Conservation (phyloP, 2,888 invertebrate genomes). For the Oeneis ivallda region DNA sequence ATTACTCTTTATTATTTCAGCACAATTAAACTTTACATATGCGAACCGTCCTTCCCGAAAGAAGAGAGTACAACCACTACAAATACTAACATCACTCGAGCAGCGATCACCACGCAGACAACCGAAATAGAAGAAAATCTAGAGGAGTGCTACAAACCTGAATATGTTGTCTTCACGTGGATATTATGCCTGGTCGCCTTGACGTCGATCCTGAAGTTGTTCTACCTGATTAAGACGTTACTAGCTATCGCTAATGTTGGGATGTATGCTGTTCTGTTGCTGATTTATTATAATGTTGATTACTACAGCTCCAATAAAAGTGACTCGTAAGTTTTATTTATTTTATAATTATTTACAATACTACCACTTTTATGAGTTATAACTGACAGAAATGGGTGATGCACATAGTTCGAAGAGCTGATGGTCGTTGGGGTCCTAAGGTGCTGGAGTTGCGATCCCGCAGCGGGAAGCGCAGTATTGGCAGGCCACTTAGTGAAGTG, state of each 20-base stretch:
- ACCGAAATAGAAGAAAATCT: not conserved
- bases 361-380: too few relatives aligned
- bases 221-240: conserved; percentile 91
- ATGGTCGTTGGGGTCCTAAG: too few relatives aligned
- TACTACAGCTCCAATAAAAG: conserved; percentile 59
- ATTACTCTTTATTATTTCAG: conserved; percentile 49
- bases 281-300: conserved; percentile 80
- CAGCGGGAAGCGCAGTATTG: too few relatives aligned
- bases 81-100: conserved; percentile 3
- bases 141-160: conserved; percentile 84
- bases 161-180: conserved; percentile 97
- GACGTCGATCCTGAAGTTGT: conserved; percentile 94
- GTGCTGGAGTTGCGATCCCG: too few relatives aligned
- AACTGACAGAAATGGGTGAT: too few relatives aligned
- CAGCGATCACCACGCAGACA: not conserved
- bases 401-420: too few relatives aligned
- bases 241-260: conserved; percentile 89
- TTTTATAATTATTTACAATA: not conserved
- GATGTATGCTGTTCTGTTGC: conserved; percentile 87
- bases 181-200: conserved; percentile 94
- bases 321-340: conserved; percentile 58
- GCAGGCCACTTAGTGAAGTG: too few relatives aligned
- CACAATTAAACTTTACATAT: conserved; percentile 68
- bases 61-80: not conserved
- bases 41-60: conserved; percentile 49